These are phyloP conservation scores for Baronia brevicornis DNA, from an alignment of 2,888 invertebrate genomes.

Conservation along the genomic window DNA sequence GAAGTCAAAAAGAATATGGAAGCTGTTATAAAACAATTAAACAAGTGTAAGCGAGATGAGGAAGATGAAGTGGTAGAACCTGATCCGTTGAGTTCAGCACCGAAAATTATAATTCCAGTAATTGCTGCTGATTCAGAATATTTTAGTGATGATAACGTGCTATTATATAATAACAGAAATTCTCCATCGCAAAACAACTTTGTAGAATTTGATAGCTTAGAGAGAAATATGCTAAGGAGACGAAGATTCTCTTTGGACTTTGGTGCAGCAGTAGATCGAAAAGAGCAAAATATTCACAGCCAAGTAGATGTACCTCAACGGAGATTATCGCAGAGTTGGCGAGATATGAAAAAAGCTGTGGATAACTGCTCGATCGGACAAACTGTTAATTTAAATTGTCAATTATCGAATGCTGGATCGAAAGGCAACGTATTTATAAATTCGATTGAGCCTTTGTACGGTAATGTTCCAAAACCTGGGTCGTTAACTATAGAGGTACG, in stretches of 20 bases:
- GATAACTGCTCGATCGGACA: slow-evolving; percentile 35
- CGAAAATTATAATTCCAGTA: slow-evolving; percentile 64
- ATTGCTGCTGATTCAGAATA: slow-evolving; percentile 58
- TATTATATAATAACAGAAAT: slow-evolving; percentile 36
- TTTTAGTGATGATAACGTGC: slow-evolving; percentile 53
- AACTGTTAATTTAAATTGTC: slow-evolving; percentile 39
- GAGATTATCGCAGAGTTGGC: slow-evolving; percentile 58
- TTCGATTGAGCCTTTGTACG: slow-evolving; percentile 70
- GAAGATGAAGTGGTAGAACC: slow-evolving; percentile 39
- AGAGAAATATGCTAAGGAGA: slow-evolving; percentile 42
- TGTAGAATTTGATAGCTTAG: slow-evolving; percentile 57
- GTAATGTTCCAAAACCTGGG: slow-evolving; percentile 78
- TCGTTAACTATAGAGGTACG: slow-evolving; percentile 88
- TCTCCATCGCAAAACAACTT: slow-evolving; percentile 22
- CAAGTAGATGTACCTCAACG: slow-evolving; percentile 39
- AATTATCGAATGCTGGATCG: slow-evolving; percentile 51
- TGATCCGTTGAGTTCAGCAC: slow-evolving; percentile 33
- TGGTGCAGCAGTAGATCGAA: slow-evolving; percentile 60
- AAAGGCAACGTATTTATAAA: slow-evolving; percentile 82
- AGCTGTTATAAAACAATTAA: slow-evolving; percentile 76
- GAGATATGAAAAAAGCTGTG: slow-evolving; percentile 47
- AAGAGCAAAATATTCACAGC: slow-evolving; percentile 33
- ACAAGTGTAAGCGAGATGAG: slow-evolving; percentile 50
- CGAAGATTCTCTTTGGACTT: slow-evolving; percentile 60
- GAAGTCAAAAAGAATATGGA: slow-evolving; percentile 78